Base-by-base conservation (phyloP, 2,113 vertebrate genomes). In the Vulpes vulpes region DNA sequence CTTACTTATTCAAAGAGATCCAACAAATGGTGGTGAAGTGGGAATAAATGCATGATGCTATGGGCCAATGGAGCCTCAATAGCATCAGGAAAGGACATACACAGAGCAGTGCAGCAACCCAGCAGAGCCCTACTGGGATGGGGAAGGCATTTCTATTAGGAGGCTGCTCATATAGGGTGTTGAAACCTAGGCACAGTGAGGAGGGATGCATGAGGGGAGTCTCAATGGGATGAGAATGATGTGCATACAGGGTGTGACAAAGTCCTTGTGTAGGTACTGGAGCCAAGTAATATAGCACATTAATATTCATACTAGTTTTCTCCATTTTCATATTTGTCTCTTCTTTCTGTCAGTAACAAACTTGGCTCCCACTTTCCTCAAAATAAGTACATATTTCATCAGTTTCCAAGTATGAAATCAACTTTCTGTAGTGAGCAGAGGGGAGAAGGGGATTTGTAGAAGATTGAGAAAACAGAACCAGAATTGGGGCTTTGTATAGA, bases 51-150 rank as follows among this genome's bases (percentile, higher is more conserved):
- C 3, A 87, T 10, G 5, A 16, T 30, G 3, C 14, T 81, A 2
- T 65, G 22, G 27, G 4, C 64, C 71, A 3, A 8, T 43, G 15
- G 16, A 64, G 3, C 4, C 2, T 57, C 2, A 22, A 16, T 20
- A 9, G 17, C 32, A 4, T 32, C 8, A 55, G 43, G 83, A 25
- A n/a, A 4, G 32, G 78, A 4, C 30, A 9, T 5, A 32, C 8
- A 2, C 25, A 4, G 51, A n/a, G 2, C 8, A 12, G 1, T 10
- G 1, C 14, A 60, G 43, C 12, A 38, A 10, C 7, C 1, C 22
- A 12, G 5, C 6, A 23, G 2, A 32, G 60, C 30, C n/a, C 22
- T 71, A 1, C 15, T 20, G 5, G 10, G 10, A 1, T 11, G 25
- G 15, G 15, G 12, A 49, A 11, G 8, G 35, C 8, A 17, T 27